Evolutionary conservation across 23 tunicate species (phyloP).

Genomic region (Ascidia mentula): DNA sequence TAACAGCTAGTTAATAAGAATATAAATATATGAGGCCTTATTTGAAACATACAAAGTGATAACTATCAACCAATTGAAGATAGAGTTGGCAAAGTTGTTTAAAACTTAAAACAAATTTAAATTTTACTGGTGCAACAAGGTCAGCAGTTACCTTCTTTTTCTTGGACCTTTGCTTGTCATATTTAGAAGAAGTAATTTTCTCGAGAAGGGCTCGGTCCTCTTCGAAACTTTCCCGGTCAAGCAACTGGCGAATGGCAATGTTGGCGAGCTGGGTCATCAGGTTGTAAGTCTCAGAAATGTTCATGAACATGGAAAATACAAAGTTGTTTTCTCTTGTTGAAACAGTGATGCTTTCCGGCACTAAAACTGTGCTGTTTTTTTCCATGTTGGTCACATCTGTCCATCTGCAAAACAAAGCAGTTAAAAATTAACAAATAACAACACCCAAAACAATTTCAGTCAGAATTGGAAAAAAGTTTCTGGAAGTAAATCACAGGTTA

Average conservation of each 20-base stretch:
- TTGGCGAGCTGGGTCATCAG: slow-evolving; percentile 95
- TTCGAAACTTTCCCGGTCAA: slow-evolving; percentile 77
- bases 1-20: too few relatives aligned
- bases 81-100: too few relatives aligned
- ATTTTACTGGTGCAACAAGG: too few relatives aligned
- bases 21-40: too few relatives aligned
- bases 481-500: too few relatives aligned
- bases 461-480: too few relatives aligned
- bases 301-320: slow-evolving; percentile 89
- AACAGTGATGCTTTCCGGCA: slow-evolving; percentile 79
- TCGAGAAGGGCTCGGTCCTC: slow-evolving; percentile 38
- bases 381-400: slow-evolving; percentile 89
- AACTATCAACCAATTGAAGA: too few relatives aligned
- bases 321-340: slow-evolving; percentile 61
- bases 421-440: too few relatives aligned
- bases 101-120: too few relatives aligned
- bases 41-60: too few relatives aligned
- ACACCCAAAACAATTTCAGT: too few relatives aligned
- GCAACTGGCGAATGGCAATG: slow-evolving; percentile 88
- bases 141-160: too few relatives aligned
- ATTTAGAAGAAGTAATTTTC: background rate
- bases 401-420: slow-evolving; percentile 63
- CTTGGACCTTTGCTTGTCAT: slow-evolving; percentile 14
- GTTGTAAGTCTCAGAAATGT: slow-evolving; percentile 77
- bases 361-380: slow-evolving; percentile 80